These are phyloP conservation scores for Aphidius ervi DNA, from an alignment of 1,140 invertebrate genomes.

Conservation along the genomic window DNA sequence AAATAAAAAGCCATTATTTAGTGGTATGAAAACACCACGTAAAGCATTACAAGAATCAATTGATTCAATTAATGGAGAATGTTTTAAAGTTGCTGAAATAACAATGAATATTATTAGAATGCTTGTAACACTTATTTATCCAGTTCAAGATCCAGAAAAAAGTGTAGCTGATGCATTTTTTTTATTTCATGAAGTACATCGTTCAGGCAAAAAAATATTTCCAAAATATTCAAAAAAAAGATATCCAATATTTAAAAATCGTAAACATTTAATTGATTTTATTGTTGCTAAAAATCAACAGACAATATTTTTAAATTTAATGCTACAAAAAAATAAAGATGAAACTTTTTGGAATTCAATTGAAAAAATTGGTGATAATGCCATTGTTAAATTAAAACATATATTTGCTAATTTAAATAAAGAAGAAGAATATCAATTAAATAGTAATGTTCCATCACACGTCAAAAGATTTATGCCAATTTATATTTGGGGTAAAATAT, in stretches of 20 bases:
- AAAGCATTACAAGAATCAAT: conserved; percentile 25
- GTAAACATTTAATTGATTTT: conserved; percentile 34
- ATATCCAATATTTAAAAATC: conserved; percentile 41
- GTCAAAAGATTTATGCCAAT: conserved; percentile 34
- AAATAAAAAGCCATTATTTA: conserved; percentile 27
- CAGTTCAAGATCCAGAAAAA: conserved; percentile 34
- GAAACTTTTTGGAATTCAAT: conserved; percentile 27
- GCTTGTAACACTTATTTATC: conserved; percentile 39
- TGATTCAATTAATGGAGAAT: conserved; percentile 26
- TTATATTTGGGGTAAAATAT: conserved; percentile 41
- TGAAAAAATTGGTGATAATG: conserved; percentile 23
- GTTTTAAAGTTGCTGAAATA: conserved; percentile 30
- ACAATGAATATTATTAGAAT: conserved; percentile 35
- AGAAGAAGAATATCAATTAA: background rate
- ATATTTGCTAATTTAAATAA: conserved; percentile 1
- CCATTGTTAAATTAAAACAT: conserved; percentile 20
- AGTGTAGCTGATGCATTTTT: conserved; percentile 33
- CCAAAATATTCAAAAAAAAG: conserved; percentile 28
- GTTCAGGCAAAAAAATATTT: conserved; percentile 26
- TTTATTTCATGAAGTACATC: conserved; percentile 31
- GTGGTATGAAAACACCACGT: conserved; percentile 32
- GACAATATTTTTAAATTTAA: conserved; percentile 17
- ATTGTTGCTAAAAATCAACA: conserved; percentile 26
- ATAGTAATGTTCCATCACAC: conserved; percentile 33
- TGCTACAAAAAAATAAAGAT: conserved; percentile 31